phyloP scores from a whole-genome alignment of 2,888 invertebrate species.

The Nymphalis urticae region DNA sequence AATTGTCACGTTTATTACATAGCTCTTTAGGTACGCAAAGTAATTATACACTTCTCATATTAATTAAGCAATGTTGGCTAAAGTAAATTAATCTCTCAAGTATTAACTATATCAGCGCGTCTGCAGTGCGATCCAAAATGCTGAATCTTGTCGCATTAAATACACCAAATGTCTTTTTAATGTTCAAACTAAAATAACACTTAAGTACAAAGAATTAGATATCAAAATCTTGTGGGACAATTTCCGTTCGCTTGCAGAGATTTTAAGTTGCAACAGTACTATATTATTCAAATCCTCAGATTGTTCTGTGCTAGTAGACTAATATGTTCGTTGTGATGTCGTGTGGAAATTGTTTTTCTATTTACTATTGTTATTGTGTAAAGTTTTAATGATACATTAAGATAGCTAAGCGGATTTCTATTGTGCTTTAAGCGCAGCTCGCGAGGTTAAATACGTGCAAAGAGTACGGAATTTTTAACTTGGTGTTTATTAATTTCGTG shows the following conservation, averaged over 20 bases:
- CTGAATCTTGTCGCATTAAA: slow-evolving; percentile 17
- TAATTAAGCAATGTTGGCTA: slow-evolving; percentile 13
- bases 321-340: background rate
- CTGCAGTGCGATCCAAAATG: slow-evolving; percentile 22
- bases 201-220: background rate
- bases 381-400: background rate
- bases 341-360: background rate
- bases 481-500: background rate
- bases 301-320: background rate
- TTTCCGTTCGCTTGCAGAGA: background rate
- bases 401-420: too few species aligned
- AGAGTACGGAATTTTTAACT: too few species aligned
- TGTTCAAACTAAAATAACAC: background rate
- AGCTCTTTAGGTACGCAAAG: background rate
- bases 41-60: slow-evolving; percentile 8
- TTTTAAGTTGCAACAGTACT: slow-evolving; percentile 21
- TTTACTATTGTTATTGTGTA: background rate
- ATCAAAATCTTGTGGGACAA: background rate
- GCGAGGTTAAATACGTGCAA: too few species aligned
- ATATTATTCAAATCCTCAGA: slow-evolving; percentile 21
- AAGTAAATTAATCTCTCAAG: slow-evolving; percentile 12
- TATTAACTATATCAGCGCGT: slow-evolving; percentile 8
- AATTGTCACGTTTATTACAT: background rate
- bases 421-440: too few species aligned
- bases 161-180: slow-evolving; percentile 7